Percentiles rank a stretch among this genome's conserved stretches.
These are phyloP conservation scores for Myotis vivesi DNA, from an alignment of 2,797 vertebrate genomes.

Conservation along the genomic window DNA sequence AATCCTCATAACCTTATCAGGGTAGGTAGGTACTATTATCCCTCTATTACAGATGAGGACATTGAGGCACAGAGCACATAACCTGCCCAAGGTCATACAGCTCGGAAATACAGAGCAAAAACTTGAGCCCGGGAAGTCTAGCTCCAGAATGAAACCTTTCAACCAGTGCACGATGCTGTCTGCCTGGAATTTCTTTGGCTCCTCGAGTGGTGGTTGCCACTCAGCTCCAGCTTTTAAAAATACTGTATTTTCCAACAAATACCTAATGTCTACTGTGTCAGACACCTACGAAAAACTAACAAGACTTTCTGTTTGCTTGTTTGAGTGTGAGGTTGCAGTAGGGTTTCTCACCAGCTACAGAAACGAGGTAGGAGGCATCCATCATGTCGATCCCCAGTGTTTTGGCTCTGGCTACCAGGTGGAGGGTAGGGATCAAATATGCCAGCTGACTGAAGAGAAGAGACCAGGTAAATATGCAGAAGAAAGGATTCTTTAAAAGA, in stretches of 20 bases:
- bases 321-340: neutral
- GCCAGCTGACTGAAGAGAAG: slow-evolving; percentile 94
- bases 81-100: neutral
- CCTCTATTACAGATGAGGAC: neutral
- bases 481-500: slow-evolving; percentile 91
- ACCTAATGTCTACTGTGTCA: neutral
- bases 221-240: slow-evolving; percentile 4
- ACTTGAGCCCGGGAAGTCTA: neutral
- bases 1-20: neutral
- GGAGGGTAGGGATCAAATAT: slow-evolving; percentile 94
- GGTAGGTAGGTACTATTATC: neutral
- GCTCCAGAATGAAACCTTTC: neutral
- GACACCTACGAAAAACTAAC: neutral
- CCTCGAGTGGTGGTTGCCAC: neutral
- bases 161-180: neutral
- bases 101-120: slow-evolving; percentile 1
- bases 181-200: neutral
- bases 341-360: slow-evolving; percentile 90
- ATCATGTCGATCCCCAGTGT: slow-evolving; percentile 90
- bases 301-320: neutral
- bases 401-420: slow-evolving; percentile 92
- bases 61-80: neutral
- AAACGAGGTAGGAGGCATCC: slow-evolving; percentile 94
- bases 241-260: neutral
- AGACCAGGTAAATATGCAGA: slow-evolving; percentile 95